These are phyloP conservation scores for Euzophera pinguis DNA, from an alignment of 2,888 invertebrate species.

Conservation along the genomic window DNA sequence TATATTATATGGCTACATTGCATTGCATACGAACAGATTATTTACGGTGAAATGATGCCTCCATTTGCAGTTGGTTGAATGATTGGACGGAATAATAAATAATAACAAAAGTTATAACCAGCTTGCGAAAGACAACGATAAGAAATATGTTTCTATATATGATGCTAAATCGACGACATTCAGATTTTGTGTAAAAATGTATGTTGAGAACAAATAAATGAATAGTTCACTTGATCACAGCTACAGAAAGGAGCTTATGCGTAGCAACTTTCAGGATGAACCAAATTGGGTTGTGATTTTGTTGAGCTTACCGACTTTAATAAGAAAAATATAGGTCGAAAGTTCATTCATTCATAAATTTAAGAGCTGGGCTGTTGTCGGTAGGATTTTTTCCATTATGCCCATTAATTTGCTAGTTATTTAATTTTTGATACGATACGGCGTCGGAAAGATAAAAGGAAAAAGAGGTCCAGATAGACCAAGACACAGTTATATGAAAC, in stretches of 20 bases:
- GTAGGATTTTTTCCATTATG: no score
- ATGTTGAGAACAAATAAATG: background rate
- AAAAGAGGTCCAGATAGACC: no score
- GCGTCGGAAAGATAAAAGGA: no score
- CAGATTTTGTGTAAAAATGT: background rate
- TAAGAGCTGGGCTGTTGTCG: background rate
- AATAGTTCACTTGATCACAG: background rate
- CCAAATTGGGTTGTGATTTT: no score
- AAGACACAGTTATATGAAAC: no score
- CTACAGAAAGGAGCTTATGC: background rate
- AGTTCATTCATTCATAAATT: background rate
- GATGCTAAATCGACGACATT: background rate
- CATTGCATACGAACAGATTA: background rate
- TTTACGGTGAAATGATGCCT: background rate
- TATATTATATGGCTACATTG: no score
- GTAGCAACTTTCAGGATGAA: no score
- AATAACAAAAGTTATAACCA: background rate
- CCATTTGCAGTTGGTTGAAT: background rate
- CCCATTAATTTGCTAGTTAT: no score
- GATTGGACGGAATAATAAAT: background rate
- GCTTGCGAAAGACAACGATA: background rate
- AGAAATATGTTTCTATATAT: slow-evolving; percentile 4
- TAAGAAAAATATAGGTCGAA: no score
- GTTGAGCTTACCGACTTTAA: background rate
- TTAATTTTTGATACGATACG: no score